Evolutionary conservation across 2,888 invertebrate species (phyloP).

Genomic region (Subacronicta megacephala): DNA sequence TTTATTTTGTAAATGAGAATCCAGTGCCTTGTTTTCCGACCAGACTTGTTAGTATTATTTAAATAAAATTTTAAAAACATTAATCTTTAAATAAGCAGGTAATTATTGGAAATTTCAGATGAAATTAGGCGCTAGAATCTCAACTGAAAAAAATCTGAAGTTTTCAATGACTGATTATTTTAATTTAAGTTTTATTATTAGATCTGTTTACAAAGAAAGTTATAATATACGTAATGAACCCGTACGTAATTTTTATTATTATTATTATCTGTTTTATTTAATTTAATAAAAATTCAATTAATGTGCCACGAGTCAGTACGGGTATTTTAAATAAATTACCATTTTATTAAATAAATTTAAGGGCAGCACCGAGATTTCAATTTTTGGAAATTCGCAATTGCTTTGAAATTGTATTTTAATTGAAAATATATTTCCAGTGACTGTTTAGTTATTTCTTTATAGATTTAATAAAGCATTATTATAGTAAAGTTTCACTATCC

Average conservation of each 20-base stretch:
- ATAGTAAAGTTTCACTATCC: conserved; percentile 56
- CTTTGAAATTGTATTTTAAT: background rate
- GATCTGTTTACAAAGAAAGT: conserved; percentile 76
- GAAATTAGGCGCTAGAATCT: conserved; percentile 81
- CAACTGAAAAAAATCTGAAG: conserved; percentile 80
- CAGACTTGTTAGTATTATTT: conserved; percentile 58
- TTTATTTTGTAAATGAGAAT: conserved; percentile 42
- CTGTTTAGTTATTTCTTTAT: conserved; percentile 25
- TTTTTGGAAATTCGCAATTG: conserved; percentile 38
- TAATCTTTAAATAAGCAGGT: conserved; percentile 58
- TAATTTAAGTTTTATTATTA: conserved; percentile 67
- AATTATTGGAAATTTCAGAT: conserved; percentile 87
- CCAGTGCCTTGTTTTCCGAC: conserved; percentile 56
- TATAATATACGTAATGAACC: conserved; percentile 60
- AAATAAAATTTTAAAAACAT: conserved; percentile 68
- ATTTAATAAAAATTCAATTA: conserved; percentile 66
- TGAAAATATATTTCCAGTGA: conserved; percentile 13
- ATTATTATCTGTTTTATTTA: conserved; percentile 58
- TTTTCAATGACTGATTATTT: conserved; percentile 85
- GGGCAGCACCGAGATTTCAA: conserved; percentile 35
- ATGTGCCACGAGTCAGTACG: conserved; percentile 85
- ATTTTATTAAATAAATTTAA: conserved; percentile 56
- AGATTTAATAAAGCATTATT: conserved; percentile 32
- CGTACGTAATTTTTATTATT: conserved; percentile 68
- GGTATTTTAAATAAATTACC: conserved; percentile 77